phyloP scores from a whole-genome alignment of 2,797 vertebrate species.

The Liparis tanakae region DNA sequence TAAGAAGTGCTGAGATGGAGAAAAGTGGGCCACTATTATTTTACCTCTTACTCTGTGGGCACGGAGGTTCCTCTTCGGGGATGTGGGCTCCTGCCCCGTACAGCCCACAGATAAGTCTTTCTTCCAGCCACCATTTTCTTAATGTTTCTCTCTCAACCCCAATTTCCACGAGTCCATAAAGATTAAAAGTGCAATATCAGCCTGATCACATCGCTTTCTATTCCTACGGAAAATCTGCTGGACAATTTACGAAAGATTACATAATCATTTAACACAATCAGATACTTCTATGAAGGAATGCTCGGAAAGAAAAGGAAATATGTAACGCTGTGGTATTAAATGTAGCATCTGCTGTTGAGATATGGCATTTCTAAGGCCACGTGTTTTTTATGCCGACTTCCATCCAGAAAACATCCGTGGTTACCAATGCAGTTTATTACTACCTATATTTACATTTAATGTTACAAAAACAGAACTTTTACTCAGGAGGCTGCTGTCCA shows the following conservation, averaged over 20 bases:
- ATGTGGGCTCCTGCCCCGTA: conserved; percentile 57
- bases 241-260: not conserved
- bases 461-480: not conserved
- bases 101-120: conserved; percentile 44
- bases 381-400: not conserved
- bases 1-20: conserved; percentile 65
- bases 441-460: not conserved
- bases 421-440: not conserved
- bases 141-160: conserved; percentile 34
- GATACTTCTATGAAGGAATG: not conserved
- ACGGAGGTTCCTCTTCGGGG: conserved; percentile 61
- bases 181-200: conserved; percentile 48
- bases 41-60: conserved; percentile 67
- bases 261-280: not conserved
- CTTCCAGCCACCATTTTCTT: conserved; percentile 48
- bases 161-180: conserved; percentile 39
- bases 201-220: conserved; percentile 17
- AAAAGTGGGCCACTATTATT: conserved; percentile 64
- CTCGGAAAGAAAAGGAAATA: not conserved
- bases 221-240: not conserved
- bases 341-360: not conserved
- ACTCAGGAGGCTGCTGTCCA: too few relatives aligned
- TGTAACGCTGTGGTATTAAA: not conserved
- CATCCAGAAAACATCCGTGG: not conserved
- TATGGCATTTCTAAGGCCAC: not conserved